These are phyloP conservation scores for Siphamia tubifer DNA, from an alignment of 2,113 vertebrate species.

Conservation along the genomic window DNA sequence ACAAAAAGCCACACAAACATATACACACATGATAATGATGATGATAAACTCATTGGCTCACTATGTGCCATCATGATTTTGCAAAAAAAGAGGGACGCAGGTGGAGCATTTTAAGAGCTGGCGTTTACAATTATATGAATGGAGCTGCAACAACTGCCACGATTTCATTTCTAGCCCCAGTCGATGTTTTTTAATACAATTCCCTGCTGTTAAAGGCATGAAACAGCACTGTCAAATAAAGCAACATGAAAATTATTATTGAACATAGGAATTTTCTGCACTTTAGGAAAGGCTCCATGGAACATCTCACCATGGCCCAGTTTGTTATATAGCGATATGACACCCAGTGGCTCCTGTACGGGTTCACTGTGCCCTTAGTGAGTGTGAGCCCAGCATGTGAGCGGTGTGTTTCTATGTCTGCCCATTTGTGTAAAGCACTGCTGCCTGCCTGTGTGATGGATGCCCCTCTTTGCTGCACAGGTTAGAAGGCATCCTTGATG, in stretches of 20 bases:
- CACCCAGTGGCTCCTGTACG: constrained; percentile 5
- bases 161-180: no score
- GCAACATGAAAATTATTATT: neutral
- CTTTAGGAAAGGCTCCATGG: neutral
- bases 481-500: constrained; percentile 78
- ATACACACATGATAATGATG: no score
- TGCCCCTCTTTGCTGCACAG: constrained; percentile 73
- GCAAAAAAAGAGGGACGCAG: no score
- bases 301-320: neutral
- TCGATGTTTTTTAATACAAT: no score
- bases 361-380: constrained; percentile 29
- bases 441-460: constrained; percentile 63
- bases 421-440: constrained; percentile 45
- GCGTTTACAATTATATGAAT: no score
- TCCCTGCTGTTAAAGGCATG: no score
- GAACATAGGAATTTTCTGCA: neutral
- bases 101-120: no score
- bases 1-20: no score
- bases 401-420: constrained; percentile 34
- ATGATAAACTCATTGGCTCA: no score
- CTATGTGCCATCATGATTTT: no score
- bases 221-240: no score
- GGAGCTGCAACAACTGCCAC: no score
- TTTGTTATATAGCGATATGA: constrained; percentile 11
- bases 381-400: constrained; percentile 19